These are phyloP conservation scores for Calameuta filiformis DNA, from an alignment of 2,888 invertebrate species.

Conservation along the genomic window DNA sequence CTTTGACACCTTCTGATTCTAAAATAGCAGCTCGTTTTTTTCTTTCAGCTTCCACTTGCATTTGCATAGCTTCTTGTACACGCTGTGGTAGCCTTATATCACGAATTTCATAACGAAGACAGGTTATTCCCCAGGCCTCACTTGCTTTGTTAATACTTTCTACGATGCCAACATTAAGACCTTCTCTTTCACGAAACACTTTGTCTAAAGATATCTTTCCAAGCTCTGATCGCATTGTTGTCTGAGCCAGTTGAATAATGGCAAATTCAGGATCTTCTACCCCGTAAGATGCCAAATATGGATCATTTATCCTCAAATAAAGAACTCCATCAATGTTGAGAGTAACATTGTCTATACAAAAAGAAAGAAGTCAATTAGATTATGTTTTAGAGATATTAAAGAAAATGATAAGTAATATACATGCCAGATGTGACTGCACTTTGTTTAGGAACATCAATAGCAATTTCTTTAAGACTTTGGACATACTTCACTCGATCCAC, in stretches of 20 bases:
- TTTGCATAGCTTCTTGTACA: slow-evolving; percentile 99
- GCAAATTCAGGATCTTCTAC: slow-evolving; percentile 99
- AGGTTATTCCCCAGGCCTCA: slow-evolving; percentile 97
- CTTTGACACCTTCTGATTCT: slow-evolving; percentile 94
- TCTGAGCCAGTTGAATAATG: slow-evolving; percentile 98
- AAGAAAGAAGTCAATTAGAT: slow-evolving; percentile 12
- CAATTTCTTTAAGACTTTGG: slow-evolving; percentile 98
- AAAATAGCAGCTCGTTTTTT: slow-evolving; percentile 96
- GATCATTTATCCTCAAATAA: slow-evolving; percentile 92
- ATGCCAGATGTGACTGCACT: slow-evolving; percentile 91
- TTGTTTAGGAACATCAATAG: slow-evolving; percentile 98
- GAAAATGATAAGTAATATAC: background rate
- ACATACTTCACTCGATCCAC: slow-evolving; percentile 96
- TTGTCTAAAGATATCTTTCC: slow-evolving; percentile 98
- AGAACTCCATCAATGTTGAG: slow-evolving; percentile 96
- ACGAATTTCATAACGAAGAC: slow-evolving; percentile 94
- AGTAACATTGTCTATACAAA: slow-evolving; percentile 88
- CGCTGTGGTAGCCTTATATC: slow-evolving; percentile 89
- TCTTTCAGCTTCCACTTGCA: slow-evolving; percentile 99
- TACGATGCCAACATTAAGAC: slow-evolving; percentile 93
- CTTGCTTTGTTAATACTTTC: slow-evolving; percentile 98
- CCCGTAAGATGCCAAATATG: slow-evolving; percentile 95
- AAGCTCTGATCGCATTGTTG: slow-evolving; percentile 98
- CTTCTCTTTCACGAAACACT: slow-evolving; percentile 96
- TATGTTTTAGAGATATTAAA: background rate